phyloP scores from a whole-genome alignment of 1,140 invertebrate genomes.

The Drosophila suzukii region DNA sequence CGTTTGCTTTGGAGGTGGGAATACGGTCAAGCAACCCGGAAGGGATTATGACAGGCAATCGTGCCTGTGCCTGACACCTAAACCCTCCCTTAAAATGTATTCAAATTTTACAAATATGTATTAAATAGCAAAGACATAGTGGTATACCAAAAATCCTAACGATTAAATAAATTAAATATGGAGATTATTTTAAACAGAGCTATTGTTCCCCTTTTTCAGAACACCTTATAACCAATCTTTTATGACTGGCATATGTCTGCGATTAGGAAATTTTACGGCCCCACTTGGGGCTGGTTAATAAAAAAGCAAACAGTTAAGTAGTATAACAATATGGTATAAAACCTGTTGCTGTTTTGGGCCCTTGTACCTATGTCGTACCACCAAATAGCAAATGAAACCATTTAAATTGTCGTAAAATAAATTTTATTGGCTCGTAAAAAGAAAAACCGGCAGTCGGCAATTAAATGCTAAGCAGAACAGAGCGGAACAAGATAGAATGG shows the following conservation, averaged over 20 bases:
- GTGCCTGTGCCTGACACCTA: too few relatives aligned
- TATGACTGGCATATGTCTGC: neutral
- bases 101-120: neutral
- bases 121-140: too few relatives aligned
- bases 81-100: neutral
- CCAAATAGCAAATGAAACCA: slow-evolving; percentile 60
- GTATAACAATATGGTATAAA: slow-evolving; percentile 15
- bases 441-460: slow-evolving; percentile 63
- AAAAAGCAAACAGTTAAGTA: slow-evolving; percentile 28
- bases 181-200: neutral
- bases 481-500: slow-evolving; percentile 71
- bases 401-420: slow-evolving; percentile 82
- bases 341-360: slow-evolving; percentile 62
- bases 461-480: slow-evolving; percentile 74
- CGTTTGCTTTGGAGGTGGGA: slow-evolving; percentile 40
- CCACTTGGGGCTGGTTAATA: slow-evolving; percentile 17
- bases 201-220: neutral
- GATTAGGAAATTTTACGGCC: slow-evolving; percentile 2
- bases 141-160: too few relatives aligned
- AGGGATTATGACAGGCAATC: slow-evolving; percentile 10
- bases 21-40: slow-evolving; percentile 5
- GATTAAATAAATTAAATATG: too few relatives aligned
- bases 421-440: slow-evolving; percentile 82
- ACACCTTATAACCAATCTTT: neutral
- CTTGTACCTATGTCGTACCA: slow-evolving; percentile 3